phyloP scores from a whole-genome alignment of 2,888 invertebrate species.

The Synanthedon andrenaeformis region DNA sequence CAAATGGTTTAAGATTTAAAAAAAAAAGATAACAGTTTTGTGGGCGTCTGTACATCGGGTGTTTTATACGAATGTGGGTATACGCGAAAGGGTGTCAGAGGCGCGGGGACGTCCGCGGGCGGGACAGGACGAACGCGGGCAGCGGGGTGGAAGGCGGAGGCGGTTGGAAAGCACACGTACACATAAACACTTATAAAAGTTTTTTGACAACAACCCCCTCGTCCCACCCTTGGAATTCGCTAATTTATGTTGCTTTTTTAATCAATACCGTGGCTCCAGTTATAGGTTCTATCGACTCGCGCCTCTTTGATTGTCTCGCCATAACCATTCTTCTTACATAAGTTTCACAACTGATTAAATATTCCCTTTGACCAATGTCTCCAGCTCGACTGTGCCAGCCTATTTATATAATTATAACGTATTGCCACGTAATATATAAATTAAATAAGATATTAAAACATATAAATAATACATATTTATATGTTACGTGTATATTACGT shows the following conservation, averaged over 20 bases:
- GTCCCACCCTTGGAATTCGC: conserved; percentile 53
- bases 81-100: conserved; percentile 67
- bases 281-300: conserved; percentile 42
- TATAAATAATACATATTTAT: too few relatives aligned
- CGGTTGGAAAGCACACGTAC: conserved; percentile 34
- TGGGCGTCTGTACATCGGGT: conserved; percentile 35
- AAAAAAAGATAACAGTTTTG: not conserved
- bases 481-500: too few relatives aligned
- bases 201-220: conserved; percentile 66
- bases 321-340: not conserved
- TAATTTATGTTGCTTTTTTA: conserved; percentile 72
- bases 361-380: too few relatives aligned
- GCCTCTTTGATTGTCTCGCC: not conserved
- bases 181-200: conserved; percentile 71
- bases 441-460: too few relatives aligned
- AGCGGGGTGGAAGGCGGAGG: conserved; percentile 20
- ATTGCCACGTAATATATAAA: too few relatives aligned
- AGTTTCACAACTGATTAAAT: too few relatives aligned
- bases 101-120: conserved; percentile 16
- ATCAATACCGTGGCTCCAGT: conserved; percentile 53
- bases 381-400: too few relatives aligned
- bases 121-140: conserved; percentile 11
- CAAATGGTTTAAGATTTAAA: not conserved
- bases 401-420: too few relatives aligned
- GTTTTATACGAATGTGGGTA: conserved; percentile 66